Conservation (phyloP, 2,113 vertebrate genomes). For the Oncorhynchus kisutch region DNA sequence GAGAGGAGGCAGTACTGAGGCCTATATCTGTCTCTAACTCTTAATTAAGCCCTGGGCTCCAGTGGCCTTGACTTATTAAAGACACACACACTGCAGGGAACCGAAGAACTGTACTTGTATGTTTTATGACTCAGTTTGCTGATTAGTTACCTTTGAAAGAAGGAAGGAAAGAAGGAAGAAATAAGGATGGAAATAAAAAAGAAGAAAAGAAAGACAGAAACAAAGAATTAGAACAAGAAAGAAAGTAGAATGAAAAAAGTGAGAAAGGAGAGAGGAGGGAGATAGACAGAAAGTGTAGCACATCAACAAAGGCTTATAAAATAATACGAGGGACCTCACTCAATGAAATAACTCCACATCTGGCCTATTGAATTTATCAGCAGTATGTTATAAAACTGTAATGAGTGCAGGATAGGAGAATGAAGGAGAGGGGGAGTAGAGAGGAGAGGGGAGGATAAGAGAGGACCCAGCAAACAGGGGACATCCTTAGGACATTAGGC, state of each 20-base stretch:
- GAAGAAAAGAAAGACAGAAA: conserved; percentile 6
- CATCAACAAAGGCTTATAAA: conserved; percentile 4
- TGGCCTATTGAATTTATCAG: conserved; percentile 5
- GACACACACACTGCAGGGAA: conserved; percentile 45
- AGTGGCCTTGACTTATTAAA: conserved; percentile 67
- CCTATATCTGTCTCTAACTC: conserved; percentile 63
- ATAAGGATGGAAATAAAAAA: background rate
- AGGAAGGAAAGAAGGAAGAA: conserved; percentile 5
- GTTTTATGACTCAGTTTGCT: conserved; percentile 50
- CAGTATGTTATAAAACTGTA: conserved; percentile 30
- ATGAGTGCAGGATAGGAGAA: conserved; percentile 4
- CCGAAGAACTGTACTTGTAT: conserved; percentile 47
- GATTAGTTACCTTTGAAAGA: conserved; percentile 30
- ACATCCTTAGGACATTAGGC: no score
- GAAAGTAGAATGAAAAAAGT: background rate
- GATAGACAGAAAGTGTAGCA: background rate
- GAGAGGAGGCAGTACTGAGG: conserved; percentile 40
- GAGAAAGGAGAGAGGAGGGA: background rate
- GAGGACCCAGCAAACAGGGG: background rate
- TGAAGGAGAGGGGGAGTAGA: background rate
- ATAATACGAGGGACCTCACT: conserved; percentile 11
- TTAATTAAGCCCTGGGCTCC: conserved; percentile 71
- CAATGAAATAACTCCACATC: conserved; percentile 20
- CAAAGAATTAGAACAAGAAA: background rate
- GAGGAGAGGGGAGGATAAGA: background rate